A percentile compares a stretch with the other conserved stretches of the same genome.
phyloP scores from a whole-genome alignment of 2,797 vertebrate species.

The Intellagama lesueurii region DNA sequence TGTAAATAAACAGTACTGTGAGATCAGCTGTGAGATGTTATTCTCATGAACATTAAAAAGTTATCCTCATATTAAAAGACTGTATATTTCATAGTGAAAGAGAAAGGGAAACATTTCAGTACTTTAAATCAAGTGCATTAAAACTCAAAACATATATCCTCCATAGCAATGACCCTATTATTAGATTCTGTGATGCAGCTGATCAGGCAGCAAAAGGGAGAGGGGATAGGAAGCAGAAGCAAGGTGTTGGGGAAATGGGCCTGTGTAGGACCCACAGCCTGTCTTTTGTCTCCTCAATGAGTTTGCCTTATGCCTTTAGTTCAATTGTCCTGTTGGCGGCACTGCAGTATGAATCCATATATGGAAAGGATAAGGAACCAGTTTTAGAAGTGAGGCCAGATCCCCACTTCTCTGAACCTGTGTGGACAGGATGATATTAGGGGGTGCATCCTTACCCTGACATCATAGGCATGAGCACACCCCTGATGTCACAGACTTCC shows the following conservation, averaged over 20 bases:
- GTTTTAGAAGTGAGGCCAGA: no score
- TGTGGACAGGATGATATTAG: no score
- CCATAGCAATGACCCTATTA: no score
- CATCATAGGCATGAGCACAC: no score
- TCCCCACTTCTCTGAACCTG: no score
- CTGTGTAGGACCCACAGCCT: background rate
- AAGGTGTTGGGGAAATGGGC: background rate
- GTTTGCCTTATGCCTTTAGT: background rate
- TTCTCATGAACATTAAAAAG: background rate
- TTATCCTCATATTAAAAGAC: background rate
- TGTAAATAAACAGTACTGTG: no score
- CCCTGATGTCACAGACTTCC: no score
- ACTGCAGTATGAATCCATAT: background rate
- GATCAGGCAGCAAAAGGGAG: no score
- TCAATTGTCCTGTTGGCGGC: background rate
- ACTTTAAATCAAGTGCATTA: background rate
- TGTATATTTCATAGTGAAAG: background rate
- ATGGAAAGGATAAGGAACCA: no score
- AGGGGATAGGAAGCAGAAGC: background rate
- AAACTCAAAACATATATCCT: conserved; percentile 16
- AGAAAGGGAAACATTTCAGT: background rate
- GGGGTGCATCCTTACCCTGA: no score
- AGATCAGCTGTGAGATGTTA: no score
- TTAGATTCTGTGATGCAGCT: no score
- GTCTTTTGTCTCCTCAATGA: background rate